Conservation (phyloP, 2,888 invertebrate species). For the Drosophila buzzatii region DNA sequence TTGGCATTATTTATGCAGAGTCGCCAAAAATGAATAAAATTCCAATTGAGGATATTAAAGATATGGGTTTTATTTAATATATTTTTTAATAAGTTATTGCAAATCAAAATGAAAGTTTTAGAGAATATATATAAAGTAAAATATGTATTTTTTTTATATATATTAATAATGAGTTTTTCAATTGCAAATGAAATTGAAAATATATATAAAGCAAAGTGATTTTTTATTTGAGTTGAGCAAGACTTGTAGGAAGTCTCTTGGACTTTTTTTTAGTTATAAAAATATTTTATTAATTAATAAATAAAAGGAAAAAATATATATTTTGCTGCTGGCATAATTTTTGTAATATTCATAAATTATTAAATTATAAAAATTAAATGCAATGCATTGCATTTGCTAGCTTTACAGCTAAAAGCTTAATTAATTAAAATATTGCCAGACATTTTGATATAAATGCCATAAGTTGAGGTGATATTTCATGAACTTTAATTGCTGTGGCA, state of each 20-base stretch:
- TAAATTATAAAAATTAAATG: too few species aligned
- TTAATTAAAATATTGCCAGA: neutral
- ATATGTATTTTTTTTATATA: neutral
- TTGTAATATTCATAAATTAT: neutral
- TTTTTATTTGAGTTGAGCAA: neutral
- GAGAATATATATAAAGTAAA: too few species aligned
- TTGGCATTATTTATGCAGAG: neutral
- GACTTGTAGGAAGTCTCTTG: neutral
- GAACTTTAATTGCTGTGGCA: neutral
- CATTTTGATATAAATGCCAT: neutral
- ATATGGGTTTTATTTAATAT: neutral
- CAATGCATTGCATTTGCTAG: too few species aligned
- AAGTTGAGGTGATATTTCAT: neutral
- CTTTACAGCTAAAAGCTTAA: neutral
- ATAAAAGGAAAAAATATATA: too few species aligned
- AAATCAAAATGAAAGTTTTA: too few species aligned
- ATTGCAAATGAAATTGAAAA: neutral
- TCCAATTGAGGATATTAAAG: neutral
- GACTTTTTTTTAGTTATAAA: too few species aligned
- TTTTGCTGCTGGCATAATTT: neutral
- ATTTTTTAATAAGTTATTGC: too few species aligned
- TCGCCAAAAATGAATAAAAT: neutral
- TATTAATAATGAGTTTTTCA: neutral
- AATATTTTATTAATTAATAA: too few species aligned
- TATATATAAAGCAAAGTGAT: neutral